These are phyloP conservation scores for Syrphus vitripennis DNA, from an alignment of 2,888 invertebrate species.

Conservation along the genomic window DNA sequence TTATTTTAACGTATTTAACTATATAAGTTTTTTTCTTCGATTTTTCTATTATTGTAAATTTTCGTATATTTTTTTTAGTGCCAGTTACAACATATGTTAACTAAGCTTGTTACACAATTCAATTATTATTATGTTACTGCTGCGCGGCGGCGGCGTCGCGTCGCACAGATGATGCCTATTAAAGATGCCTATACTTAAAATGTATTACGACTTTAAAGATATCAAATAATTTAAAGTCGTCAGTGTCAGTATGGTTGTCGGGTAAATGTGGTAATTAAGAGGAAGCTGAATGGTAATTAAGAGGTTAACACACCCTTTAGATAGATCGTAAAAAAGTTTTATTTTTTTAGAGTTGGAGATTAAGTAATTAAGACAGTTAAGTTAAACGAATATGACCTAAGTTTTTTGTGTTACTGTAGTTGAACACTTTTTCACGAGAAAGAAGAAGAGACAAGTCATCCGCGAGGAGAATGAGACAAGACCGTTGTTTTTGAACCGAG, in stretches of 20 bases:
- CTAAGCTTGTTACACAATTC: constrained; percentile 48
- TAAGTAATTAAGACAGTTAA: neutral
- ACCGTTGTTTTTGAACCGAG: too few species aligned
- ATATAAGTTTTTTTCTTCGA: constrained; percentile 27
- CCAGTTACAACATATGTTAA: constrained; percentile 41
- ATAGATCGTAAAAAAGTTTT: constrained; percentile 27
- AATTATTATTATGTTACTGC: constrained; percentile 4
- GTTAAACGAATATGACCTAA: neutral
- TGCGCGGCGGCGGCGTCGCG: too few species aligned
- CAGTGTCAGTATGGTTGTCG: neutral
- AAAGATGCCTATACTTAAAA: constrained; percentile 1
- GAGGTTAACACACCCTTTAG: constrained; percentile 45
- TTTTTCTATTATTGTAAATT: constrained; percentile 20
- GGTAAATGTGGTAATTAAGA: constrained; percentile 22
- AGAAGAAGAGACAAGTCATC: too few species aligned
- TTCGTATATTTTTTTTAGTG: neutral
- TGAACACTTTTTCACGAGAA: too few species aligned
- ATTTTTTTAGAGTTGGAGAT: neutral
- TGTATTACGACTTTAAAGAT: constrained; percentile 27
- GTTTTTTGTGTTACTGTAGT: too few species aligned
- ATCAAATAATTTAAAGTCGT: constrained; percentile 3
- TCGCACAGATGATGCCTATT: neutral
- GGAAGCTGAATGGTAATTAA: constrained; percentile 40
- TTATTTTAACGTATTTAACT: constrained; percentile 28
- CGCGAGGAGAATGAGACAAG: too few species aligned